Evolutionary conservation across 2,113 vertebrate species (phyloP).

Genomic region (Eolophus roseicapilla): DNA sequence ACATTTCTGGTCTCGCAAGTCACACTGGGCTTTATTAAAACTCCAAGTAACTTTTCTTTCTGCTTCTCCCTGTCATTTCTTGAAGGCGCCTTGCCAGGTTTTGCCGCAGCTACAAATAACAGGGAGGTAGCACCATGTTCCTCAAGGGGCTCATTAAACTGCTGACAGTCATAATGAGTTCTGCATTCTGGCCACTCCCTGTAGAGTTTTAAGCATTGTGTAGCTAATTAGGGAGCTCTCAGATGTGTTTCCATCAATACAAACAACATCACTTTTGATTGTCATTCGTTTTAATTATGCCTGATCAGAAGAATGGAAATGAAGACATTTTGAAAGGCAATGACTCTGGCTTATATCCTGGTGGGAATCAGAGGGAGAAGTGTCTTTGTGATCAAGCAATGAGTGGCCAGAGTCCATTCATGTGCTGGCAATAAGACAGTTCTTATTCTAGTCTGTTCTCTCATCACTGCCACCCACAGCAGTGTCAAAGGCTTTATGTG

Average conservation of each 20-base stretch:
- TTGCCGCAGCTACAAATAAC: not conserved
- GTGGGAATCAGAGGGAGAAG: not conserved
- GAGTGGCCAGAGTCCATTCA: not conserved
- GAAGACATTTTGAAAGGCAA: not conserved
- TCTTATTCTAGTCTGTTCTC: not conserved
- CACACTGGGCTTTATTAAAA: not conserved
- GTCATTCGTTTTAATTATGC: not conserved
- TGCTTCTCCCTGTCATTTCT: not conserved
- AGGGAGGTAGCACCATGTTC: not conserved
- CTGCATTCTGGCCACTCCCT: not conserved
- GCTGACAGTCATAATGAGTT: not conserved
- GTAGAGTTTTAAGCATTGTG: not conserved
- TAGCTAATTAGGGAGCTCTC: not conserved
- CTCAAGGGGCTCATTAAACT: not conserved
- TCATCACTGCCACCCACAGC: not conserved
- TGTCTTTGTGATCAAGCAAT: not conserved
- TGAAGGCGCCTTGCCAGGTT: not conserved
- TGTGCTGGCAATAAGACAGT: not conserved
- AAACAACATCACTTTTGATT: not conserved
- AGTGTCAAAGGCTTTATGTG: not conserved
- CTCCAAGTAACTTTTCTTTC: not conserved
- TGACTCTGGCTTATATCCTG: accelerated
- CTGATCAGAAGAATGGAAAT: not conserved
- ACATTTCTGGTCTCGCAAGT: accelerated
- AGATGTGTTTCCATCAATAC: not conserved